phyloP scores from a whole-genome alignment of 1,140 invertebrate species.

The Kradibia gibbosae region DNA sequence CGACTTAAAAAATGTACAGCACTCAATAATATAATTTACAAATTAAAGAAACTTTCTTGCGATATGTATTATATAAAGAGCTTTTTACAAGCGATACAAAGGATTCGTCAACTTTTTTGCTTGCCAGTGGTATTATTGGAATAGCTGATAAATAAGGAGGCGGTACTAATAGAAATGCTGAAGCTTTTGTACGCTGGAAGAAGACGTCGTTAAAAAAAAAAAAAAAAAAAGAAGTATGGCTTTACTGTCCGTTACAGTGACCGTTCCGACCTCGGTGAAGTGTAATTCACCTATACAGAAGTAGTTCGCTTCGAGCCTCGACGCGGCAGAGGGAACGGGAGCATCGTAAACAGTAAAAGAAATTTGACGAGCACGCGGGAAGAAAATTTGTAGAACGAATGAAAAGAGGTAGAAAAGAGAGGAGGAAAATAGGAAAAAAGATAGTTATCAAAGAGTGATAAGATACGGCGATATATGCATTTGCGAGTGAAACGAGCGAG shows the following conservation, averaged over 20 bases:
- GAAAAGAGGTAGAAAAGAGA: constrained; percentile 8
- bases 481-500: constrained; percentile 46
- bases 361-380: neutral
- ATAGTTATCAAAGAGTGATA: constrained; percentile 47
- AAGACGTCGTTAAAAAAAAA: neutral
- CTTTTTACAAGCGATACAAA: no score
- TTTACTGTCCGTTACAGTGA: neutral
- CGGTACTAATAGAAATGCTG: neutral
- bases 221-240: neutral
- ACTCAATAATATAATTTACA: no score
- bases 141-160: neutral
- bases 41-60: no score
- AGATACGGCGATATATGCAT: constrained; percentile 26
- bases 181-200: neutral
- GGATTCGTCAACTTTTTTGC: no score
- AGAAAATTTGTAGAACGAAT: no score
- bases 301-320: neutral
- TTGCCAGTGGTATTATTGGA: neutral
- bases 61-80: no score
- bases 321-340: neutral
- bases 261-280: neutral
- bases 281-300: constrained; percentile 55
- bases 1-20: no score
- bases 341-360: neutral
- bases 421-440: constrained; percentile 22